These are phyloP conservation scores for Eubasilissa regina DNA, from an alignment of 1,140 invertebrate species.

Conservation along the genomic window DNA sequence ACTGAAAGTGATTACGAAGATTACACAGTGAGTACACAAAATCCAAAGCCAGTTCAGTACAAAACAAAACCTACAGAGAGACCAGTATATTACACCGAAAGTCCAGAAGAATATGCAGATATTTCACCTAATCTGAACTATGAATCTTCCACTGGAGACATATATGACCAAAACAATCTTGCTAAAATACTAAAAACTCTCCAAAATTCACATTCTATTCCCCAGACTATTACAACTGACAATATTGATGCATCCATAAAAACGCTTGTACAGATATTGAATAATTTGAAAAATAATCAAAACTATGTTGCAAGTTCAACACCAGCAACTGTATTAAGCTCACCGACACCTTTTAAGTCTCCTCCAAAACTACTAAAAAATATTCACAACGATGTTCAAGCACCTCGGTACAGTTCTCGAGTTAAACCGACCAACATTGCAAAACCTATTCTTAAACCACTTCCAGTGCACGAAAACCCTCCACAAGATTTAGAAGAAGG, in stretches of 20 bases:
- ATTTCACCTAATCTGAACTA: constrained; percentile 50
- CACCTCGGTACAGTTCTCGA: constrained; percentile 52
- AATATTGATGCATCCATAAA: constrained; percentile 85
- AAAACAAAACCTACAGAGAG: constrained; percentile 40
- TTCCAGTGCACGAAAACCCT: constrained; percentile 54
- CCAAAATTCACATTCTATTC: constrained; percentile 81
- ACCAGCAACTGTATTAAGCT: constrained; percentile 56
- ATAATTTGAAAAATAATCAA: constrained; percentile 75
- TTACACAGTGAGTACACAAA: constrained; percentile 46
- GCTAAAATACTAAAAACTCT: constrained; percentile 76
- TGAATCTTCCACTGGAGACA: constrained; percentile 53
- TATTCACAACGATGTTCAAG: constrained; percentile 53
- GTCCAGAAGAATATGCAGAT: constrained; percentile 42
- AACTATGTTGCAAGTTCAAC: constrained; percentile 62
- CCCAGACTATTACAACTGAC: constrained; percentile 80
- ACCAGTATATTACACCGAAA: constrained; percentile 20
- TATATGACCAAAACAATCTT: constrained; percentile 63
- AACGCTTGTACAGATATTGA: constrained; percentile 81
- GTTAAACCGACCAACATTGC: constrained; percentile 60
- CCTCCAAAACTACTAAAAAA: constrained; percentile 56
- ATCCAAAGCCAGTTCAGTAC: constrained; percentile 45
- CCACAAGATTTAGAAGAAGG: constrained; percentile 56
- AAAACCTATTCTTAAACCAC: constrained; percentile 57
- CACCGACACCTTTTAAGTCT: constrained; percentile 65
- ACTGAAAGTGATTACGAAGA: constrained; percentile 8